A percentile compares a stretch with the other conserved stretches of the same genome.
Evolutionary conservation across 1,140 invertebrate species (phyloP).

Genomic region (Drusus annulatus): DNA sequence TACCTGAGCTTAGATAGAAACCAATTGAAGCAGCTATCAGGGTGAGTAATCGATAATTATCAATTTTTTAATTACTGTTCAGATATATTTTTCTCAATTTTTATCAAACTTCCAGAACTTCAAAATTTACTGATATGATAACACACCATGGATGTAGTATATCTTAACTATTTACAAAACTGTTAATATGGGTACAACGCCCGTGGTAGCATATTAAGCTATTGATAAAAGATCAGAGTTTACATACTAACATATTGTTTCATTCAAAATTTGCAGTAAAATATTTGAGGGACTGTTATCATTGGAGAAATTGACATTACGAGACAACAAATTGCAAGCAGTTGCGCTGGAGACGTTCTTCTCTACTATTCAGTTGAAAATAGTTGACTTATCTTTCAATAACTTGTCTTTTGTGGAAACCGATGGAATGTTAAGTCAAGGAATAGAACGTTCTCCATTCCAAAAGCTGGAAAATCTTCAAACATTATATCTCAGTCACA

Average conservation of each 20-base stretch:
- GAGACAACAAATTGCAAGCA: constrained; percentile 62
- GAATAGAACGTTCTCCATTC: constrained; percentile 69
- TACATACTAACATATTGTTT: no score
- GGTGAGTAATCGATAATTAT: constrained; percentile 62
- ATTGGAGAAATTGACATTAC: constrained; percentile 66
- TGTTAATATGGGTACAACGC: no score
- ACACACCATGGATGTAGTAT: no score
- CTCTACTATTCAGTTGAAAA: constrained; percentile 63
- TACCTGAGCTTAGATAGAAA: constrained; percentile 73
- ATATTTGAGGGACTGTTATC: constrained; percentile 61
- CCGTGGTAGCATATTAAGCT: no score
- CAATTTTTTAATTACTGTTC: no score
- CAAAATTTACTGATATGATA: no score
- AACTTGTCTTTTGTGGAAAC: constrained; percentile 67
- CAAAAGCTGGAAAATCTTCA: constrained; percentile 67
- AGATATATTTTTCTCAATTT: no score
- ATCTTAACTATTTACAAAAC: no score
- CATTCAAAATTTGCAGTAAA: constrained; percentile 59
- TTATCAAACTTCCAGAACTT: no score
- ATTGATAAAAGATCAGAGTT: no score
- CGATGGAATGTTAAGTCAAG: neutral
- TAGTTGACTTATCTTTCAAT: constrained; percentile 72
- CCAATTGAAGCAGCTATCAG: constrained; percentile 68
- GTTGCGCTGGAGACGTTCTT: constrained; percentile 67
- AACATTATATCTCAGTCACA: constrained; percentile 75